Percentiles rank a stretch among this genome's conserved stretches.
Conservation (phyloP, 1,140 invertebrate species). For the Leptinotarsa defecta region DNA sequence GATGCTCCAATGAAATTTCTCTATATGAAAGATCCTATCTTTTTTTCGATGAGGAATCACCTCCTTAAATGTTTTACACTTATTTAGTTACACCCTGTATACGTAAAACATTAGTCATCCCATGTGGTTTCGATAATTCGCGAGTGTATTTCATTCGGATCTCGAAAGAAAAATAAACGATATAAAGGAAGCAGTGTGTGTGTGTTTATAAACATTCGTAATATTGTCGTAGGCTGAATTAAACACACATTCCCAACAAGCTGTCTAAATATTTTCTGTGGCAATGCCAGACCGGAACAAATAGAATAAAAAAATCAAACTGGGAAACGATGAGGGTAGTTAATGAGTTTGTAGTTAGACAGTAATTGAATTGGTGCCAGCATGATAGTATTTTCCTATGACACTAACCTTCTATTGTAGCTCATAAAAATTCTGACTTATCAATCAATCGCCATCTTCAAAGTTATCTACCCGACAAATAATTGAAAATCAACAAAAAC, state of each 20-base stretch:
- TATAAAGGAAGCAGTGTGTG: constrained; percentile 11
- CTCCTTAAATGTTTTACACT: too few species aligned
- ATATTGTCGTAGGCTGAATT: neutral
- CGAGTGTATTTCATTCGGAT: neutral
- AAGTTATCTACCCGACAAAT: neutral
- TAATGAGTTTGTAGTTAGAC: too few species aligned
- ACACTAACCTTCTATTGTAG: too few species aligned
- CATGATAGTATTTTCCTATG: too few species aligned
- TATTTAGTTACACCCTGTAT: too few species aligned
- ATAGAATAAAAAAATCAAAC: too few species aligned
- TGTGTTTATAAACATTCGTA: constrained; percentile 9
- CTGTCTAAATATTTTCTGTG: constrained; percentile 4
- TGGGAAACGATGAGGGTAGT: too few species aligned
- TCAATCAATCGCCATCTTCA: neutral
- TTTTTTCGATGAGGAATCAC: too few species aligned
- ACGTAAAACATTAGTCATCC: neutral
- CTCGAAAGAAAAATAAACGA: neutral
- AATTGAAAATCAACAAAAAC: neutral
- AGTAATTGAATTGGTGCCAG: too few species aligned
- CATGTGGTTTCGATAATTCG: constrained; percentile 9
- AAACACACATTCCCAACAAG: neutral
- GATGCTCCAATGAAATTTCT: too few species aligned
- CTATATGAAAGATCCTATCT: too few species aligned
- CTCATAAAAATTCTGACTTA: neutral
- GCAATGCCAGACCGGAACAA: too few species aligned